A percentile compares a stretch with the other conserved stretches of the same genome.
phyloP scores from a whole-genome alignment of 2,888 invertebrate species.

The Archips crataeganus region DNA sequence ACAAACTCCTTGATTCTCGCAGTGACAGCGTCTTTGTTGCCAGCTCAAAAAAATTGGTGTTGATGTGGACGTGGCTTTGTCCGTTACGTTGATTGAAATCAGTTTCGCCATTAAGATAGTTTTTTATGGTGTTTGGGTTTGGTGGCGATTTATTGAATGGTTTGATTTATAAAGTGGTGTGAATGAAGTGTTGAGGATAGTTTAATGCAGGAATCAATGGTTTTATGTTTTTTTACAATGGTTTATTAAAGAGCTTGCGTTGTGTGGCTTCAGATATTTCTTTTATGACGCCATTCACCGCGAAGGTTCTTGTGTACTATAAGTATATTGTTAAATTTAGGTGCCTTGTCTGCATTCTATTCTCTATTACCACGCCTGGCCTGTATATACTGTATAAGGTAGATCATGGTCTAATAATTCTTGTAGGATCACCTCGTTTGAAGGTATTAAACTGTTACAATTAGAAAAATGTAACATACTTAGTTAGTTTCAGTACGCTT shows the following conservation, averaged over 20 bases:
- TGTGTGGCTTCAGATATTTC: not conserved
- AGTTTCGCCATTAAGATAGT: constrained; percentile 63
- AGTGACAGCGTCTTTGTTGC: not conserved
- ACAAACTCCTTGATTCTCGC: not conserved
- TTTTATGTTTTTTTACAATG: constrained; percentile 14
- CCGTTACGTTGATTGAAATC: constrained; percentile 68
- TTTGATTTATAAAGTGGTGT: constrained; percentile 41
- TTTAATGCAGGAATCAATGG: constrained; percentile 28
- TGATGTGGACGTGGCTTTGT: constrained; percentile 66
- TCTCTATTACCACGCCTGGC: too few relatives aligned
- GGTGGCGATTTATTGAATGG: constrained; percentile 42
- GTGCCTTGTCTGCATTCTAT: too few relatives aligned
- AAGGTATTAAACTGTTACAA: too few relatives aligned
- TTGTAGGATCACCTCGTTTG: too few relatives aligned
- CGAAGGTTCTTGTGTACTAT: too few relatives aligned
- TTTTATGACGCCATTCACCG: not conserved
- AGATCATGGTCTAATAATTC: too few relatives aligned
- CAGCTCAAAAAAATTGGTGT: constrained; percentile 52
- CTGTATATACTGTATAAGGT: too few relatives aligned
- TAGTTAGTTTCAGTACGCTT: too few relatives aligned
- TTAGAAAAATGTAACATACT: too few relatives aligned
- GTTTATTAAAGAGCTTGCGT: constrained; percentile 26
- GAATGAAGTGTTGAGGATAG: constrained; percentile 29
- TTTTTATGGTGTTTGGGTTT: constrained; percentile 51
- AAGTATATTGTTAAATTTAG: too few relatives aligned